A percentile compares a stretch with the other conserved stretches of the same genome.
Conservation (phyloP, 2,113 vertebrate species). For the Lasiurus cinereus region DNA sequence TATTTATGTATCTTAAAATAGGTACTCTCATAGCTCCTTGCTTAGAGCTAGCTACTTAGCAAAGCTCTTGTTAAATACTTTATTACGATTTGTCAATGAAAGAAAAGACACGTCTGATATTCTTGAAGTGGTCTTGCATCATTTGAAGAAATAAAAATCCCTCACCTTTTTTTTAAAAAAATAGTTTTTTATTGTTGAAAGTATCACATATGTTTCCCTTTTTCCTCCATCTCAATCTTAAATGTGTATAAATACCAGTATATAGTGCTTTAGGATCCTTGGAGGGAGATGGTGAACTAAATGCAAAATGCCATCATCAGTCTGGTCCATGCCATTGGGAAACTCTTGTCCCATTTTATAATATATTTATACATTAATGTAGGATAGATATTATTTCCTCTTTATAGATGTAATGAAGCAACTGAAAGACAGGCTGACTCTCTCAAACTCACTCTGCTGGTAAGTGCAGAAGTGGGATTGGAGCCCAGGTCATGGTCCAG, state of each 20-base stretch:
- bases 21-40: neutral
- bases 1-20: neutral
- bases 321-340: neutral
- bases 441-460: neutral
- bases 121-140: slow-evolving; percentile 8
- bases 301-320: slow-evolving; percentile 8
- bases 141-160: slow-evolving; percentile 31
- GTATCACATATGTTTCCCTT: no score
- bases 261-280: neutral
- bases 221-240: neutral
- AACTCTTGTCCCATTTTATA: neutral
- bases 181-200: no score
- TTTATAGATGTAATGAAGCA: neutral
- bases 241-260: neutral
- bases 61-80: slow-evolving; percentile 55
- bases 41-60: slow-evolving; percentile 29
- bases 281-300: neutral
- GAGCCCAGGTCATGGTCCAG: neutral
- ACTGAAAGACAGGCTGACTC: neutral
- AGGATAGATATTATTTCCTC: neutral
- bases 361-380: neutral
- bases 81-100: slow-evolving; percentile 17
- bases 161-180: neutral
- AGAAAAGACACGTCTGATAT: slow-evolving; percentile 41
- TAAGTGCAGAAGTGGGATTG: neutral